Evolutionary conservation across 2,888 invertebrate genomes (phyloP), one percentile per base, ranked within the genome.

Genomic region (Eupithecia pulchellata): DNA sequence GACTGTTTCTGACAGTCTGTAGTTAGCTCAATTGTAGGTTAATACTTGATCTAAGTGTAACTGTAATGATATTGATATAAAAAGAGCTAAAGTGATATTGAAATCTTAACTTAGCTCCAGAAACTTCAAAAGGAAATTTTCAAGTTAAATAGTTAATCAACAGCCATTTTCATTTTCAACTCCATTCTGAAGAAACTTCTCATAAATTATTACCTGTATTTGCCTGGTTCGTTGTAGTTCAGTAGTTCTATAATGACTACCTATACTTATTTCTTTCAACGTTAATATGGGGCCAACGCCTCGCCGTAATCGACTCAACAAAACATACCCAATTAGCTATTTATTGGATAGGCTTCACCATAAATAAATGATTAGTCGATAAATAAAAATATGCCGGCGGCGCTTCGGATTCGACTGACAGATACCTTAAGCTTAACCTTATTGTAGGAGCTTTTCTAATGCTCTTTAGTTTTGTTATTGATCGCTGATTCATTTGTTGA

Each of bases 181-280:
- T 25, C 52, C 25, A 25, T 11, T 52, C 52, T 52, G 52, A 52
- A 47, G 47, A 47, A 52, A 3, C 25, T 25, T 52, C 13, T 25
- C 9, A 52, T 25, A 1, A 25, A 20, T 52, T 25, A 52, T 52
- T 52, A n/a, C 25, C 25, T 25, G 52, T 47, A 47, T 52, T 52
- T 52, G 52, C 52, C 4, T 25, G 25, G 11, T 25, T 52, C 52
- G 11, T 52, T 25, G 25, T 25, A n/a, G 52, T 20, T 25, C 52
- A 25, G 52, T 2, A 29, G 66, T 72, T 72, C 65, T 74, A 77
- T 75, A 75, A 78, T 79, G 66, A 64, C 65, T 30, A 14, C 61
- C 27, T 17, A 20, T 14, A n/a, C 39, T 25, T 58, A 63, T 69
- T 72, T 63, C 62, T 69, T 72, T 52, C 47, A 66, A 69, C 57